Conservation (phyloP, 2,113 vertebrate species). For the Furnarius figulus region DNA sequence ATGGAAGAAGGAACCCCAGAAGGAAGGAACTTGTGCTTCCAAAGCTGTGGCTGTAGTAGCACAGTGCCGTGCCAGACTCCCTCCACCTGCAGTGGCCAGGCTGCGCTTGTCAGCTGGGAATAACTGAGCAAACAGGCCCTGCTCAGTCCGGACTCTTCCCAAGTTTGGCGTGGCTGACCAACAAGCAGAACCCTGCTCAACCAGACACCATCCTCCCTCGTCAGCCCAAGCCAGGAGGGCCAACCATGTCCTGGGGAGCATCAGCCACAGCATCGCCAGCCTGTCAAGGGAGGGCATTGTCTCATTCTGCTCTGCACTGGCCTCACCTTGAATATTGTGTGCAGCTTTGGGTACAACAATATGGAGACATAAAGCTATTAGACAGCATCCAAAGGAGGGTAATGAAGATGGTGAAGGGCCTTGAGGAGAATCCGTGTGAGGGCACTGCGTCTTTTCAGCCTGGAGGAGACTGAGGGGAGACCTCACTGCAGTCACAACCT, state of each 20-base stretch:
- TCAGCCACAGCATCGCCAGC: neutral
- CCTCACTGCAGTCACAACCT: neutral
- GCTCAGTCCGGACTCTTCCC: neutral
- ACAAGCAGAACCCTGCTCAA: neutral
- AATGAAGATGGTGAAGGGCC: neutral
- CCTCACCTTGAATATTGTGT: neutral
- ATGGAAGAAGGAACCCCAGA: neutral
- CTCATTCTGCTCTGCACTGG: accelerated
- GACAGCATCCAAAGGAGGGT: neutral
- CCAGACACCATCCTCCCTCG: too few species aligned
- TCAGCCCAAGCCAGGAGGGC: neutral
- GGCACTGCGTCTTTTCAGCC: neutral
- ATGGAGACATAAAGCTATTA: neutral
- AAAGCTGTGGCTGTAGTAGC: neutral
- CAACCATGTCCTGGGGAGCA: accelerated
- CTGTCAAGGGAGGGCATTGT: neutral
- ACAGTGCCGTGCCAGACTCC: accelerated
- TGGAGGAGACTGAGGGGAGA: neutral
- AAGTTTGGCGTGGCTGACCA: neutral
- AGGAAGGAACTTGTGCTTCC: neutral
- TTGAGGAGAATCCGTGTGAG: neutral
- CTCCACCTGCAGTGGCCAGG: neutral
- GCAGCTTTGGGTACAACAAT: neutral
- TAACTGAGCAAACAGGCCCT: accelerated
- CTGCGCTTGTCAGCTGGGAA: accelerated